Evolutionary conservation across 2,888 invertebrate genomes (phyloP).

Genomic region (Lycophotia porphyrea): DNA sequence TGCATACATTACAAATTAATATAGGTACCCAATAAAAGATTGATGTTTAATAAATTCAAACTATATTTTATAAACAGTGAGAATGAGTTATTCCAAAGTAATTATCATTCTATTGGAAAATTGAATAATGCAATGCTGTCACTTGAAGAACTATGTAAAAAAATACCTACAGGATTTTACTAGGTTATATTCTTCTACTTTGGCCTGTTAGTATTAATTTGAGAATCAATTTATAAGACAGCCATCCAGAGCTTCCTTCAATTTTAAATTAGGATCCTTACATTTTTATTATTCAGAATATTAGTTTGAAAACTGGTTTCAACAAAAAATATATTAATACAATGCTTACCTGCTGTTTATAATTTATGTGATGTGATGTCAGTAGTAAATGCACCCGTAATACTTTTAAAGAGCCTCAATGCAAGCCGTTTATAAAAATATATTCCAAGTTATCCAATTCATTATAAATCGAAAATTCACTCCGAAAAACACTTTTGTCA

Average conservation of each 20-base stretch:
- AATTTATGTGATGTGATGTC: constrained; percentile 6
- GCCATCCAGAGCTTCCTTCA: not conserved
- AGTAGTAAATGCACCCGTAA: constrained; percentile 38
- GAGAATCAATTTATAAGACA: not conserved
- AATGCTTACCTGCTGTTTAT: constrained; percentile 48
- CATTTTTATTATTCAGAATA: not conserved
- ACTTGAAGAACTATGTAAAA: constrained; percentile 20
- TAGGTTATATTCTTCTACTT: constrained; percentile 2
- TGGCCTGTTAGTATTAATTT: constrained; percentile 1
- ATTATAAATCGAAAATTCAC: constrained; percentile 46
- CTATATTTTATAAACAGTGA: constrained; percentile 21
- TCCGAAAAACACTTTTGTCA: constrained; percentile 27
- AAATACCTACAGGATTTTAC: not conserved
- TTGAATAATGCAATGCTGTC: constrained; percentile 42
- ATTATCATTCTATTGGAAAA: constrained; percentile 28
- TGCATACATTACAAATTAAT: not conserved
- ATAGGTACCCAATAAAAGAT: not conserved
- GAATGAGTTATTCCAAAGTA: constrained; percentile 33
- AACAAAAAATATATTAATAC: not conserved
- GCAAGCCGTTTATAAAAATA: constrained; percentile 46
- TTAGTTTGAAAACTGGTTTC: constrained; percentile 38
- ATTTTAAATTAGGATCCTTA: not conserved
- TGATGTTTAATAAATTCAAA: constrained; percentile 4
- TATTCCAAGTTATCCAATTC: constrained; percentile 39
- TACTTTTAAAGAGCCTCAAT: constrained; percentile 17